Evolutionary conservation across 2,113 vertebrate genomes (phyloP), one percentile per base, ranked within the genome.

Genomic region (Chloropsis cyanopogon): DNA sequence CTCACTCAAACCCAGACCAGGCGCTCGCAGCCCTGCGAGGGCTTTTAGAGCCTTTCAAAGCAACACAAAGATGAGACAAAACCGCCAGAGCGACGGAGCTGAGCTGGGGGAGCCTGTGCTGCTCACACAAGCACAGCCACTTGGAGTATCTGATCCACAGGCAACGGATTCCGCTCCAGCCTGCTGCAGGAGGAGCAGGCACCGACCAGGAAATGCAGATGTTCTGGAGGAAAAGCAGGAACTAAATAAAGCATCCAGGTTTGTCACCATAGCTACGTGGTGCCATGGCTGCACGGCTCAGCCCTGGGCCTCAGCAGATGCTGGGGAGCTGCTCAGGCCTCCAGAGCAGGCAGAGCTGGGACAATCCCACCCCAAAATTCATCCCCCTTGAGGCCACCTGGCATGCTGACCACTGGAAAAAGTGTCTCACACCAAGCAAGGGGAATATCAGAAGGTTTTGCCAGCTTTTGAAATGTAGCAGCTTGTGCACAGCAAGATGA

Each of bases 161-260:
- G 76, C 39, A 7, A 24, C 10, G 15, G 52, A 44, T 59, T 56
- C 89, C 46, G 37, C 31, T 42, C 60, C 70, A 53, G 5, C 50
- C 75, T 33, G 41, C 82, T 65, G 82, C 76, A 86, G 79, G n/a
- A 88, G 83, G 10, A 66, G 76, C 12, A 2, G 72, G 88, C 82
- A 81, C 26, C 22, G 6, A 82, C 63, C 85, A 86, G 94, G 92
- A 92, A 95, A 90, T 41, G 50, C 63, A 91, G 94, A 83, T 65
- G 70, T 54, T 60, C 75, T 71, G 92, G 76, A 91, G 90, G 54
- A 89, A 71, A 89, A 88, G 39, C 49, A 57, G 5, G 64, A 82
- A 52, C 82, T 42, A 80, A 75, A 81, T 60, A 76, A 93, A 93
- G 69, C 75, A 37, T 12, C n/a, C 3, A 7, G 80, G 72, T 50